Evolutionary conservation across 2,113 vertebrate species (phyloP).

Genomic region (Gorsachius goisagi): DNA sequence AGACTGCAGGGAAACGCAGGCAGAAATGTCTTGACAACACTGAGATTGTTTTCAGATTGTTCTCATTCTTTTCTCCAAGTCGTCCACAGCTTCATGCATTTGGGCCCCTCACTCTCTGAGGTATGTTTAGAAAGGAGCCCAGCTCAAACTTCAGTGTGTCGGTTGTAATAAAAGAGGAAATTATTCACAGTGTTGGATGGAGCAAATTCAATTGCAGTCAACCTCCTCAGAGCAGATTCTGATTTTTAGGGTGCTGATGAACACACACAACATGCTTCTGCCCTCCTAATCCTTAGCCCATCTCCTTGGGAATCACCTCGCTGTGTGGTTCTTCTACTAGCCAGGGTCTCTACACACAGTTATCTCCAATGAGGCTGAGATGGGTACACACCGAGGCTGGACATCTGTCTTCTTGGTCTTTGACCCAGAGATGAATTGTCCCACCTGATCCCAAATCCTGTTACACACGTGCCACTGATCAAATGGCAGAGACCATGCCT

Average conservation of each 20-base stretch:
- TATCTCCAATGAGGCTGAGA: not conserved
- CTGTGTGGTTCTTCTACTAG: not conserved
- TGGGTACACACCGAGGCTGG: fast-evolving
- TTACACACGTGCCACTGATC: not conserved
- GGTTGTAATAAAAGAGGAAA: not conserved
- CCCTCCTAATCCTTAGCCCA: not conserved
- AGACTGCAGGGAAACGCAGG: not conserved
- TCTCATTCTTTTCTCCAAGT: not conserved
- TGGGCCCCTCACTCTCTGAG: not conserved
- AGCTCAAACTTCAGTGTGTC: not conserved
- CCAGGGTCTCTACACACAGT: not conserved
- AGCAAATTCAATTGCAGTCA: not conserved
- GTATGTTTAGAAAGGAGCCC: not conserved
- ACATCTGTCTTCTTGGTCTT: not conserved
- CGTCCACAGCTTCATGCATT: not conserved
- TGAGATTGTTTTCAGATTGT: not conserved
- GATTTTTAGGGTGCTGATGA: not conserved
- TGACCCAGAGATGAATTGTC: not conserved
- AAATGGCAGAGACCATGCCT: not conserved
- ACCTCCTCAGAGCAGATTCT: not conserved
- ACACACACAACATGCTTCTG: not conserved
- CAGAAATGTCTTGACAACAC: not conserved
- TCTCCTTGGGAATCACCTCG: not conserved
- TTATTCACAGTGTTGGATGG: not conserved
- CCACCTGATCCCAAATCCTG: not conserved